Conservation (phyloP, 2,888 invertebrate genomes). For the Agrilus cyanescens region DNA sequence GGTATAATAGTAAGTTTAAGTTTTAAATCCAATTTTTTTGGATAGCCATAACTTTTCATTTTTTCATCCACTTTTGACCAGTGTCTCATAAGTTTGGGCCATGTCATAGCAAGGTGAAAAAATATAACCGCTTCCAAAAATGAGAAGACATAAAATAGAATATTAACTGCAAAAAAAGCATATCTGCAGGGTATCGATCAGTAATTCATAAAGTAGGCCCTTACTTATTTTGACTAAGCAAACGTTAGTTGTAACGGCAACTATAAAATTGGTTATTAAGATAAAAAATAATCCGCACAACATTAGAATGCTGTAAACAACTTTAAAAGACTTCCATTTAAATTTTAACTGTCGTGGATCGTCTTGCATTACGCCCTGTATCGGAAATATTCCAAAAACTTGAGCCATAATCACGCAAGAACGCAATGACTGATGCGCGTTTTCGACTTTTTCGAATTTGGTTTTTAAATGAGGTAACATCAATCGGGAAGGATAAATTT, state of each 20-base stretch:
- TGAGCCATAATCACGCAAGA: conserved; percentile 4
- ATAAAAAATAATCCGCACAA: no score
- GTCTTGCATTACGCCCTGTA: conserved; percentile 6
- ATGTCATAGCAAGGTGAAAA: conserved; percentile 36
- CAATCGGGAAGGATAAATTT: no score
- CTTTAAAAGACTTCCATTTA: conserved; percentile 8
- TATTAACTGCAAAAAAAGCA: conserved; percentile 24
- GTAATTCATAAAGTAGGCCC: no score
- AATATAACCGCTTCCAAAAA: conserved; percentile 40
- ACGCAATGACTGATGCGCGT: no score
- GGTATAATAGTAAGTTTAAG: conserved; percentile 9
- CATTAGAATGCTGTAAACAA: conserved; percentile 6
- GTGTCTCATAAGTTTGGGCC: conserved; percentile 32
- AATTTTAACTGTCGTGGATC: conserved; percentile 7
- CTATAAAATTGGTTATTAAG: no score
- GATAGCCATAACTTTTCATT: conserved; percentile 13
- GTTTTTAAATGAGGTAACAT: no score
- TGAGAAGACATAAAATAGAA: conserved; percentile 44
- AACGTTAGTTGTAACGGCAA: no score
- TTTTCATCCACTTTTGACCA: conserved; percentile 14
- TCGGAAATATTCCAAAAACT: conserved; percentile 9
- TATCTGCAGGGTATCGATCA: no score
- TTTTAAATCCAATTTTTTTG: conserved; percentile 7
- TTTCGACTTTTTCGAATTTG: no score
- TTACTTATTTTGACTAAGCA: no score